phyloP scores from a whole-genome alignment of 1,140 invertebrate species.

The Aphidius gifuensis region DNA sequence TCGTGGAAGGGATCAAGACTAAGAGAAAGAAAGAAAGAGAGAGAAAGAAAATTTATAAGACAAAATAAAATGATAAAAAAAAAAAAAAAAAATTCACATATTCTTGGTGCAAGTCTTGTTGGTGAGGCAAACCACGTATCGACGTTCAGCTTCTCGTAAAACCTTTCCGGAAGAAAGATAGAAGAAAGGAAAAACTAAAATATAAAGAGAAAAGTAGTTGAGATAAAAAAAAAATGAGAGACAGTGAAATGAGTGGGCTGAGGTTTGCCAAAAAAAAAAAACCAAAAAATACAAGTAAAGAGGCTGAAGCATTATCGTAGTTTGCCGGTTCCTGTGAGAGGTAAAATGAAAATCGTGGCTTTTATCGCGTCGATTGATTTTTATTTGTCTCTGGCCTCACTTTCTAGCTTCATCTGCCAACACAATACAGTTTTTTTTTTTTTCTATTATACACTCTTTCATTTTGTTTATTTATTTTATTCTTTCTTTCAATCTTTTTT shows the following conservation, averaged over 20 bases:
- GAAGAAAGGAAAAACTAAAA: too few relatives aligned
- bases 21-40: too few relatives aligned
- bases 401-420: conserved; percentile 15
- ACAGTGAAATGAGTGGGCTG: too few relatives aligned
- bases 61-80: too few relatives aligned
- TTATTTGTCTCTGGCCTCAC: conserved; percentile 28
- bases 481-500: background rate
- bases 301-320: conserved; percentile 33
- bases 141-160: conserved; percentile 42
- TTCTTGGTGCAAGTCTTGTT: conserved; percentile 23
- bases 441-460: background rate
- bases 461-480: conserved; percentile 2
- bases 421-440: conserved; percentile 5
- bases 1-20: conserved; percentile 1
- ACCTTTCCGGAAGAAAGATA: conserved; percentile 15
- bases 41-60: too few relatives aligned
- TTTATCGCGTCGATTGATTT: conserved; percentile 32
- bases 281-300: too few relatives aligned
- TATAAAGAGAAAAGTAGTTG: too few relatives aligned
- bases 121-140: conserved; percentile 37
- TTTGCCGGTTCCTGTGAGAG: conserved; percentile 15
- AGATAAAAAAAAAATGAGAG: too few relatives aligned
- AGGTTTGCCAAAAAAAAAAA: too few relatives aligned
- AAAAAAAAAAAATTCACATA: too few relatives aligned
- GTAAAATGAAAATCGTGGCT: conserved; percentile 30